These are phyloP conservation scores for Circaetus cinerascens DNA, from an alignment of 2,113 vertebrate species.

Conservation along the genomic window DNA sequence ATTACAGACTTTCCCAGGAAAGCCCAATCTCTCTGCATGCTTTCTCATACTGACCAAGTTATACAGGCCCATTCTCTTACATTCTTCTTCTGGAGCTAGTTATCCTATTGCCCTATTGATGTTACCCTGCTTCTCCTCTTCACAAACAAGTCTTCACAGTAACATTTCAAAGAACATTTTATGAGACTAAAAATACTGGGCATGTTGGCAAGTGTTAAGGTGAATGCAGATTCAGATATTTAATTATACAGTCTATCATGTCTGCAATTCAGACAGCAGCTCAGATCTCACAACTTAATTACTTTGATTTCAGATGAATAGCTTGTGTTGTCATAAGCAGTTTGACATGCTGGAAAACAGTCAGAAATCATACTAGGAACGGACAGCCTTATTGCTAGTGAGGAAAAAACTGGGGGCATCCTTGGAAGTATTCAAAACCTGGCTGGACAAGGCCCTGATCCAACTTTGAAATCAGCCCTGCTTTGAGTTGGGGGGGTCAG, in stretches of 20 bases:
- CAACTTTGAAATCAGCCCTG: not conserved
- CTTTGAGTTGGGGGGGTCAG: not conserved
- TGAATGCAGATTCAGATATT: slow-evolving; percentile 33
- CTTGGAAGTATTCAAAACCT: not conserved
- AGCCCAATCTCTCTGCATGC: not conserved
- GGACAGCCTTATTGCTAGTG: not conserved
- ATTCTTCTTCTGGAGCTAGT: not conserved
- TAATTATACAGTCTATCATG: slow-evolving; percentile 64
- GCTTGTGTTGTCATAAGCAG: not conserved
- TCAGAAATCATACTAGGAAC: not conserved
- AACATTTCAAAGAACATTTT: not conserved
- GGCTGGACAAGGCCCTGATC: not conserved
- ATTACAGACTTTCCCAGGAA: not conserved
- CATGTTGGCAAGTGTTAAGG: slow-evolving; percentile 33
- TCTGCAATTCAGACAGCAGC: slow-evolving; percentile 63
- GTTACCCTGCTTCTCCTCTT: not conserved
- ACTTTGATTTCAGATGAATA: slow-evolving; percentile 63
- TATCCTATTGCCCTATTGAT: not conserved
- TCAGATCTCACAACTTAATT: slow-evolving; percentile 58
- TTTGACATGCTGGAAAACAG: not conserved
- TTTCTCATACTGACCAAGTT: not conserved
- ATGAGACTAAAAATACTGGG: not conserved
- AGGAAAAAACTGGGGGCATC: not conserved
- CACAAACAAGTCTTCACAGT: not conserved
- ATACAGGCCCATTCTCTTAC: not conserved